Conservation (phyloP, 2,113 vertebrate species). For the Varanus komodoensis region DNA sequence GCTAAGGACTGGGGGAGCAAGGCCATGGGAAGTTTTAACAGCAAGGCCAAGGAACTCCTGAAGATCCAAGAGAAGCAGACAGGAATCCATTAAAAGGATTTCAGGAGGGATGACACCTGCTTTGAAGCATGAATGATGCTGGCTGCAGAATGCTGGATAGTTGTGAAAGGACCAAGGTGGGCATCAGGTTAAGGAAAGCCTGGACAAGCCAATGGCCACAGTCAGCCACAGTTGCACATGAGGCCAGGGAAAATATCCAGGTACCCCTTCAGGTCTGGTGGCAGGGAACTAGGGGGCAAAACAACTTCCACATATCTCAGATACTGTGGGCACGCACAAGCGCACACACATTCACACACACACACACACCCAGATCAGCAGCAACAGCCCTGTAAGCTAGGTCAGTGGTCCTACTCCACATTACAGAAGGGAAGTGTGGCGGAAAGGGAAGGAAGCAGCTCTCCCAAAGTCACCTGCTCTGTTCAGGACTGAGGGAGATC, state of each 20-base stretch:
- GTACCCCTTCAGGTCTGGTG: background rate
- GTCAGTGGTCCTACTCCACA: background rate
- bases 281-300: background rate
- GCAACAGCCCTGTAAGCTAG: background rate
- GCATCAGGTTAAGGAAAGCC: background rate
- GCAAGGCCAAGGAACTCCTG: too few relatives aligned
- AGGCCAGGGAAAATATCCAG: too few relatives aligned
- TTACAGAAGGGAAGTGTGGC: too few relatives aligned
- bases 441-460: background rate
- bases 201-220: background rate
- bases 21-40: too few relatives aligned
- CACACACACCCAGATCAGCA: background rate
- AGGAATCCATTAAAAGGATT: too few relatives aligned
- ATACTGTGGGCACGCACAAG: background rate
- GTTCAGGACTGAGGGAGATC: background rate
- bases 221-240: background rate
- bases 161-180: too few relatives aligned
- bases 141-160: too few relatives aligned
- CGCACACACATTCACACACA: too few relatives aligned
- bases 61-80: too few relatives aligned
- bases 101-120: too few relatives aligned
- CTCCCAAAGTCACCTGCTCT: background rate
- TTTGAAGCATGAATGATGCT: too few relatives aligned
- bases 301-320: background rate
- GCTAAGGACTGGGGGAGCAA: too few relatives aligned